A percentile compares a stretch with the other conserved stretches of the same genome.
phyloP scores from a whole-genome alignment of 2,888 invertebrate genomes.

The Camptogramma bilineatum region DNA sequence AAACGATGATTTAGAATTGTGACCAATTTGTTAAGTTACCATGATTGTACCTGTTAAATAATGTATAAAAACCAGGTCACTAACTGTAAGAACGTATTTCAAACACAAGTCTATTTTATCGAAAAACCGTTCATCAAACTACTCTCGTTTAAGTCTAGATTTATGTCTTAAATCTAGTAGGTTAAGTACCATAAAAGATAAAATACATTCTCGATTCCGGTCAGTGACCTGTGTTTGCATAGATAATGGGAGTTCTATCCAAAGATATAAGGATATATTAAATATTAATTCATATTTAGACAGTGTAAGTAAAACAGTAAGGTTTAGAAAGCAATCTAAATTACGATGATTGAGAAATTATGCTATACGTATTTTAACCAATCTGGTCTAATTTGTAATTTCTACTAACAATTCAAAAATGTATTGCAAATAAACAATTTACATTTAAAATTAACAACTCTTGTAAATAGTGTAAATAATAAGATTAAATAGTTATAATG shows the following conservation, averaged over 20 bases:
- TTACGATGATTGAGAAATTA: not conserved
- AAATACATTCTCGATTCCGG: not conserved
- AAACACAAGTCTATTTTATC: not conserved
- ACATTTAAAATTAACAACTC: not conserved
- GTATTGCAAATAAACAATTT: not conserved
- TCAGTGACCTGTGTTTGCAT: slow-evolving; percentile 10
- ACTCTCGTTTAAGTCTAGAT: not conserved
- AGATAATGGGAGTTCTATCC: slow-evolving; percentile 10
- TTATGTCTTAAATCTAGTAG: not conserved
- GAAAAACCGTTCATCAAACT: not conserved
- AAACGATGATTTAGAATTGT: slow-evolving; percentile 60
- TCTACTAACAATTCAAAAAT: not conserved
- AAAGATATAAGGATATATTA: slow-evolving; percentile 27
- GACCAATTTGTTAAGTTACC: slow-evolving; percentile 28
- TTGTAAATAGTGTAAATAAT: slow-evolving; percentile 28
- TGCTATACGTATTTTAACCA: not conserved
- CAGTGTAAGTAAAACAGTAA: not conserved
- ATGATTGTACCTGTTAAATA: slow-evolving; percentile 23
- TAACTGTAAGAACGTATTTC: not conserved
- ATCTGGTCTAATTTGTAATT: not conserved
- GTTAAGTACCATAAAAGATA: not conserved
- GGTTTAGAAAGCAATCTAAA: too few relatives aligned
- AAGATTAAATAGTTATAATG: not conserved
- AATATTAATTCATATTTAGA: not conserved
- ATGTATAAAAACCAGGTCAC: slow-evolving; percentile 23